Conservation (phyloP, 2,888 invertebrate genomes). For the Octodonta nipae region DNA sequence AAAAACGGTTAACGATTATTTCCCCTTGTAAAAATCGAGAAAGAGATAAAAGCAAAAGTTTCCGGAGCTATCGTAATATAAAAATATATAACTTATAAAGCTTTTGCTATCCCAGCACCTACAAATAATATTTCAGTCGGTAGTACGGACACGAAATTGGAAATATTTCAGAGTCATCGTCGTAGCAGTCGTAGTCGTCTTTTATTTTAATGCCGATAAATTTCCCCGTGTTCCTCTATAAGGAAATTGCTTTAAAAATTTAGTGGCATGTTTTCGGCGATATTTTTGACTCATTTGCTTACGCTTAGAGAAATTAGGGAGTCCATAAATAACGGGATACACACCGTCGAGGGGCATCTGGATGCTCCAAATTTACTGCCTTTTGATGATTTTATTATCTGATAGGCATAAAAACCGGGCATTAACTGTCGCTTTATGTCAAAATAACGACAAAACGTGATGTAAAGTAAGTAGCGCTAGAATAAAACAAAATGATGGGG, state of each 20-base stretch:
- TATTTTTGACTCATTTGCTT: constrained; percentile 10
- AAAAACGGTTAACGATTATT: no score
- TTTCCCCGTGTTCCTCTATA: constrained; percentile 14
- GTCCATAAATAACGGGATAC: constrained; percentile 9
- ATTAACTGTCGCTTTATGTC: no score
- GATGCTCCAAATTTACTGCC: neutral
- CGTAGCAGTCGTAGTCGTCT: no score
- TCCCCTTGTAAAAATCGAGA: no score
- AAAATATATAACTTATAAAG: no score
- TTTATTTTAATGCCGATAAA: constrained; percentile 18
- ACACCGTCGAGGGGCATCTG: neutral
- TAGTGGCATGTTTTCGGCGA: constrained; percentile 13
- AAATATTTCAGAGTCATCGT: constrained; percentile 3
- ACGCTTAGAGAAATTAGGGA: constrained; percentile 9
- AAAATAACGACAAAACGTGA: no score
- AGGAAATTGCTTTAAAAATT: constrained; percentile 19
- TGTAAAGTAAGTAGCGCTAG: no score
- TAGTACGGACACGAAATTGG: neutral
- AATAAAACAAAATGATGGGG: no score
- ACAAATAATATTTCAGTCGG: neutral
- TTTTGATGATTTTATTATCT: no score
- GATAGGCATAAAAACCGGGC: no score
- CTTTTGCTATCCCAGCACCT: neutral
- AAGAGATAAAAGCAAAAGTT: no score
- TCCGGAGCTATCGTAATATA: no score